A percentile compares a stretch with the other conserved stretches of the same genome.
Evolutionary conservation across 2,888 invertebrate species (phyloP).

Genomic region (Pecten maximus): DNA sequence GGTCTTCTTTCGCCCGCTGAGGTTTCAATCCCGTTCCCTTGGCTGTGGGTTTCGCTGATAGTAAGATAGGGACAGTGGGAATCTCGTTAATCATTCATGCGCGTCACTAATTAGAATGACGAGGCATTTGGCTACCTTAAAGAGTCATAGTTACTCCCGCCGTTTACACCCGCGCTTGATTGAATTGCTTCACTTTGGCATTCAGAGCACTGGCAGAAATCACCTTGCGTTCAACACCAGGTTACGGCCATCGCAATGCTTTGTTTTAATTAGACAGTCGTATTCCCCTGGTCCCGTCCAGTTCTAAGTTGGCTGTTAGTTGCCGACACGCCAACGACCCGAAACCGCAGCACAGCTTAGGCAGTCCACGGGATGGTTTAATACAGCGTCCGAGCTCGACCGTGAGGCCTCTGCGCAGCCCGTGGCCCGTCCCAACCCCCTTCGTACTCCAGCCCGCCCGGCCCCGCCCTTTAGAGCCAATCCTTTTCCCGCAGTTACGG

Average conservation of each 20-base stretch:
- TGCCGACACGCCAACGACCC: too few species aligned
- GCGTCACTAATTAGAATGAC: conserved; percentile 87
- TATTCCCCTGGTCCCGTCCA: conserved; percentile 87
- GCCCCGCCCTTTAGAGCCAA: conserved; percentile 89
- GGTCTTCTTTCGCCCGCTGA: conserved; percentile 89
- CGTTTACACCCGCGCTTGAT: conserved; percentile 87
- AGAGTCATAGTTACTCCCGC: conserved; percentile 84
- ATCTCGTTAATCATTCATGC: conserved; percentile 87
- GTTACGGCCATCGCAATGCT: conserved; percentile 87
- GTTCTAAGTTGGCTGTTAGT: conserved; percentile 86
- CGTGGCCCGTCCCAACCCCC: conserved; percentile 80
- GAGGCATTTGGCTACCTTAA: conserved; percentile 85
- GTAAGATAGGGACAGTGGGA: conserved; percentile 86
- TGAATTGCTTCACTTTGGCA: conserved; percentile 88
- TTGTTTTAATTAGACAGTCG: conserved; percentile 89
- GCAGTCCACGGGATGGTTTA: conserved; percentile 49
- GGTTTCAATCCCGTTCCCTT: conserved; percentile 85
- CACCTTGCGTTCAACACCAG: conserved; percentile 84
- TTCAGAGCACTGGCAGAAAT: conserved; percentile 88
- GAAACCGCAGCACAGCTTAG: conserved; percentile 74
- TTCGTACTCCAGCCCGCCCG: conserved; percentile 84
- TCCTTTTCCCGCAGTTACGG: conserved; percentile 87
- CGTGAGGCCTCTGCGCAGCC: conserved; percentile 70
- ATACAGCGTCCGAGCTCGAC: conserved; percentile 53
- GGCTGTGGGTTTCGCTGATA: conserved; percentile 87